Evolutionary conservation across 2,113 vertebrate genomes (phyloP).

Genomic region (Oncorhynchus gorbuscha): DNA sequence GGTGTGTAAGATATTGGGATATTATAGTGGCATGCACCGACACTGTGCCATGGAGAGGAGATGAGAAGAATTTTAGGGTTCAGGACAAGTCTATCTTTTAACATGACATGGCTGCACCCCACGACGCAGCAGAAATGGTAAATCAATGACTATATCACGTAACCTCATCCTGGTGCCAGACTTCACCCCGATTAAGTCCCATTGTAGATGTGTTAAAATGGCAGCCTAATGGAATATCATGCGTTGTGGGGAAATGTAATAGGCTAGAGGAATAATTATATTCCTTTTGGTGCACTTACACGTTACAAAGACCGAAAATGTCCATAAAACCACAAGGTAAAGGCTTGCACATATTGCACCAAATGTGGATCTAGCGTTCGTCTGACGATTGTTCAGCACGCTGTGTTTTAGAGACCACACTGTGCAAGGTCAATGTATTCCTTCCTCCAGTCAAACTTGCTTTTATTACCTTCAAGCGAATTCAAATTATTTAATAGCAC

Average conservation of each 20-base stretch:
- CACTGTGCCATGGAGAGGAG: neutral
- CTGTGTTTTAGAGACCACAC: neutral
- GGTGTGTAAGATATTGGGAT: neutral
- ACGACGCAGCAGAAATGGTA: conserved; percentile 1
- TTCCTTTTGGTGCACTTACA: neutral
- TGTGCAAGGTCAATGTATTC: neutral
- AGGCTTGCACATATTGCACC: no score
- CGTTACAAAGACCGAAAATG: neutral
- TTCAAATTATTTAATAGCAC: no score
- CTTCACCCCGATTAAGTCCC: conserved; percentile 19
- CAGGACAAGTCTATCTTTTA: neutral
- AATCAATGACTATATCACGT: conserved; percentile 17
- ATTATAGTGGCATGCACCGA: neutral
- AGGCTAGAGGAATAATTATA: conserved; percentile 23
- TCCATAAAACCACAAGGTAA: neutral
- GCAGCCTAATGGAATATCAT: neutral
- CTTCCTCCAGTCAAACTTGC: neutral
- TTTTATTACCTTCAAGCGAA: neutral
- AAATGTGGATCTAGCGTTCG: no score
- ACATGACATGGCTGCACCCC: conserved; percentile 2
- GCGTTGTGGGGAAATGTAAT: conserved; percentile 18
- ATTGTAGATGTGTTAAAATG: conserved; percentile 21
- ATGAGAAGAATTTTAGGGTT: conserved; percentile 3
- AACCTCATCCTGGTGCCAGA: conserved; percentile 8
- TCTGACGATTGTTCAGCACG: no score